phyloP scores from a whole-genome alignment of 2,797 vertebrate species.

The Strix occidentalis region DNA sequence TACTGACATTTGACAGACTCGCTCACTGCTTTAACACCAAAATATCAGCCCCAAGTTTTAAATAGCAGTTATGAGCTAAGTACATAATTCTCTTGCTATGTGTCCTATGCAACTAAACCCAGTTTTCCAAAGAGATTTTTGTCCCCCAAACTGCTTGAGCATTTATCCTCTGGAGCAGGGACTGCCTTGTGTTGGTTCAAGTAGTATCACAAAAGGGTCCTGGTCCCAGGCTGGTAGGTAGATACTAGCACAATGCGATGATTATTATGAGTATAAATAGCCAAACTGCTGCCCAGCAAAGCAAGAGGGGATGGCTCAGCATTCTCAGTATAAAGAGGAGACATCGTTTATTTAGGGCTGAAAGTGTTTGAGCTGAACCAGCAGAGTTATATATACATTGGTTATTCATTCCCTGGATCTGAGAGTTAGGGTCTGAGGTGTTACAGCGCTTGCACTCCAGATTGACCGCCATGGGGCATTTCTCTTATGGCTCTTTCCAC shows the following conservation, averaged over 20 bases:
- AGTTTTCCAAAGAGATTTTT: not conserved
- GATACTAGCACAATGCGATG: not conserved
- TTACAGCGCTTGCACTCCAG: not conserved
- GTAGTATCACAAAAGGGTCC: not conserved
- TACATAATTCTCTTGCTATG: not conserved
- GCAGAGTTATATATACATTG: not conserved
- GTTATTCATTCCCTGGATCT: not conserved
- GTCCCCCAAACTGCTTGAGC: not conserved
- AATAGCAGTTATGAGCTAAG: not conserved
- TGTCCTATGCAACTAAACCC: not conserved
- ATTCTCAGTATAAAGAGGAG: not conserved
- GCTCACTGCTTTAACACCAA: not conserved
- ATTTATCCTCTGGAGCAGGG: not conserved
- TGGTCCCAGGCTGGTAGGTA: not conserved
- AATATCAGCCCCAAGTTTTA: not conserved
- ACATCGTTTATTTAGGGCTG: not conserved
- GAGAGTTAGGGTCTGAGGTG: not conserved
- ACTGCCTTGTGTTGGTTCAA: not conserved
- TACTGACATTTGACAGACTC: not conserved
- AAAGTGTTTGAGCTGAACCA: not conserved
- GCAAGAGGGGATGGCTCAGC: not conserved
- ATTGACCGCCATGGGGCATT: not conserved
- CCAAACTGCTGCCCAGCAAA: not conserved
- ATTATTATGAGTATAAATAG: not conserved
- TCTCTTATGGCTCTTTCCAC: not conserved